A percentile compares a stretch with the other conserved stretches of the same genome.
phyloP scores from a whole-genome alignment of 1,140 invertebrate genomes.

The Drosophila micromelanica region DNA sequence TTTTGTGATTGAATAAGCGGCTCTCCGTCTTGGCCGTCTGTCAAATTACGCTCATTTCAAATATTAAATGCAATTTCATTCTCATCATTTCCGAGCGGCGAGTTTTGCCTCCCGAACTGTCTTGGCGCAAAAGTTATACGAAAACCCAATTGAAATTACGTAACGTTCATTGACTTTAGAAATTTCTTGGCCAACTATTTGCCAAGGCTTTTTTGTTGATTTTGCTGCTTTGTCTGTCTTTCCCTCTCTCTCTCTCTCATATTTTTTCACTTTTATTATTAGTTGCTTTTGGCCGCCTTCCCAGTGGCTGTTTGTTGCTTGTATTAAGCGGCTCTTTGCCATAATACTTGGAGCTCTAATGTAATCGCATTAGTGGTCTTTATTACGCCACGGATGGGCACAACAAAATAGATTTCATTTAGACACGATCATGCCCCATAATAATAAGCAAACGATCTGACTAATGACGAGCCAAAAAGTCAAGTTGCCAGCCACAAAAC shows the following conservation, averaged over 20 bases:
- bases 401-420: slow-evolving; percentile 77
- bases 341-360: slow-evolving; percentile 62
- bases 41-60: slow-evolving; percentile 62
- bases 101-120: slow-evolving; percentile 10
- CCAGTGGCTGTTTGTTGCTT: slow-evolving; percentile 31
- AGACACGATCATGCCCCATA: slow-evolving; percentile 78
- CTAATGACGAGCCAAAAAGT: slow-evolving; percentile 68
- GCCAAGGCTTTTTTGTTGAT: slow-evolving; percentile 37
- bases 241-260: slow-evolving; percentile 19
- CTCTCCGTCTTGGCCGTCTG: slow-evolving; percentile 13
- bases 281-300: slow-evolving; percentile 40
- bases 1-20: slow-evolving; percentile 23
- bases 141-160: slow-evolving; percentile 81
- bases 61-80: slow-evolving; percentile 82
- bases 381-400: slow-evolving; percentile 42
- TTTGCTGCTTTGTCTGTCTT: slow-evolving; percentile 31
- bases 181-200: slow-evolving; percentile 55
- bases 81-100: slow-evolving; percentile 68
- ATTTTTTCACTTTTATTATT: slow-evolving; percentile 78
- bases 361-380: slow-evolving; percentile 79
- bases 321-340: slow-evolving; percentile 62
- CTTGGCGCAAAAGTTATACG: slow-evolving; percentile 30
- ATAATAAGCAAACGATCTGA: slow-evolving; percentile 65
- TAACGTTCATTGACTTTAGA: slow-evolving; percentile 81
- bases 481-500: slow-evolving; percentile 56